A percentile compares a stretch with the other conserved stretches of the same genome.
phyloP scores from a whole-genome alignment of 2,888 invertebrate genomes.

The Conomelus anceps region DNA sequence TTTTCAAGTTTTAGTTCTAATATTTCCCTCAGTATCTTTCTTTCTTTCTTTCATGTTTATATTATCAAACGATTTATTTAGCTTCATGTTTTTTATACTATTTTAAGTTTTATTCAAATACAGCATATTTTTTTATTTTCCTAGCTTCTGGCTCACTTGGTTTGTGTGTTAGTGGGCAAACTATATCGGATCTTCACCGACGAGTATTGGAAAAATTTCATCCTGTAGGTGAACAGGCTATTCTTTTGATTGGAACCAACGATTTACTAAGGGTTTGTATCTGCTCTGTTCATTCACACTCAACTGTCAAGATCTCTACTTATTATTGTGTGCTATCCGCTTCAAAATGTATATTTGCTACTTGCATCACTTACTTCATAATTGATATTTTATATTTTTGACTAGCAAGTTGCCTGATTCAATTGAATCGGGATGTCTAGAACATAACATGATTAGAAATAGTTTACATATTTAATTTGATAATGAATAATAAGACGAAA shows the following conservation, averaged over 20 bases:
- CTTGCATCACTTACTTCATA: too few species aligned
- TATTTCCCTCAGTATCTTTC: too few species aligned
- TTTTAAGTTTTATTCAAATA: not conserved
- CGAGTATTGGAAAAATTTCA: slow-evolving; percentile 22
- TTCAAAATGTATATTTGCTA: too few species aligned
- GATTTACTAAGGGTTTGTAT: slow-evolving; percentile 29
- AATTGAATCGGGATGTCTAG: too few species aligned
- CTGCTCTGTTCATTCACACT: not conserved
- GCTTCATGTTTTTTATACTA: not conserved
- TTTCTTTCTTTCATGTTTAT: not conserved
- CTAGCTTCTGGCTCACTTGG: slow-evolving; percentile 26
- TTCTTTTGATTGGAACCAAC: slow-evolving; percentile 33
- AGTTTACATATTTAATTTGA: too few species aligned
- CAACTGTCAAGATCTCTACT: not conserved
- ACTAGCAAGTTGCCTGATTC: too few species aligned
- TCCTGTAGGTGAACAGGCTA: slow-evolving; percentile 23
- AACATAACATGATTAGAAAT: too few species aligned
- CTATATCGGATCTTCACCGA: slow-evolving; percentile 25
- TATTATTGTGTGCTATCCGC: not conserved
- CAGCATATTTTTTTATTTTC: not conserved
- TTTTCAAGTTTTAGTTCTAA: too few species aligned
- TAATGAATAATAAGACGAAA: too few species aligned
- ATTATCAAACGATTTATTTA: not conserved
- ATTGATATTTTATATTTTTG: too few species aligned
- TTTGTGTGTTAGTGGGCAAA: slow-evolving; percentile 32